Evolutionary conservation across 2,113 vertebrate genomes (phyloP), one percentile per base, ranked within the genome.

Genomic region (Panthera tigris): DNA sequence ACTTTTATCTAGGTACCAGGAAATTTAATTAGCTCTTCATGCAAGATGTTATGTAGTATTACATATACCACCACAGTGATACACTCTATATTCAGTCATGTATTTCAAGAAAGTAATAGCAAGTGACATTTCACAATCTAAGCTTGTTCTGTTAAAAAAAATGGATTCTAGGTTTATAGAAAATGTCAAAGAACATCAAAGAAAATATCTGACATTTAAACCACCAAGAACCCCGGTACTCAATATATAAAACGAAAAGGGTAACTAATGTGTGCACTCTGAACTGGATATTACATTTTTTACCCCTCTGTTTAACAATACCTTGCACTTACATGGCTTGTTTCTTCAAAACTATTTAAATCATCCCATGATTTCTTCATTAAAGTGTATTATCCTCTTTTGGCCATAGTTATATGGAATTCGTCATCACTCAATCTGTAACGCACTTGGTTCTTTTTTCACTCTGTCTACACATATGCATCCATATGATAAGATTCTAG

Each of bases 111-210:
- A 78, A 96, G 74, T 92, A 97, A 97, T 78, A 94, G 61, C 39
- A 87, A 97, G 81, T 94, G 95, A 89, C 93, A 97, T 98, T 97
- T 97, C 85, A 94, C 66, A 97, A 85, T 92, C 84, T 80, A 92
- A 94, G 69, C 90, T 94, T 96, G 39, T 89, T 90, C 93, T 90
- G 36, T 88, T 92, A 88, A 69, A 50, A 89, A 87, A 95, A 96
- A 86, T 39, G 41, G 57, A 94, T 96, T 84, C 76, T 80, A 94
- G 73, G 19, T 52, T 97, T 94, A 48, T 95, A 79, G 92, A 96
- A 97, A 98, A 96, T 97, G 65, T 98, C 89, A 96, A 85, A 69
- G 76, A 92, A 79, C 36, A 96, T 89, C 57, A 96, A 95, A 83
- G 78, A 96, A 94, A 95, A 73, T 78, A 96, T 45, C 25, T 96